Base-by-base conservation (phyloP, 2,888 invertebrate species). In the Melinopterus prodromus region DNA sequence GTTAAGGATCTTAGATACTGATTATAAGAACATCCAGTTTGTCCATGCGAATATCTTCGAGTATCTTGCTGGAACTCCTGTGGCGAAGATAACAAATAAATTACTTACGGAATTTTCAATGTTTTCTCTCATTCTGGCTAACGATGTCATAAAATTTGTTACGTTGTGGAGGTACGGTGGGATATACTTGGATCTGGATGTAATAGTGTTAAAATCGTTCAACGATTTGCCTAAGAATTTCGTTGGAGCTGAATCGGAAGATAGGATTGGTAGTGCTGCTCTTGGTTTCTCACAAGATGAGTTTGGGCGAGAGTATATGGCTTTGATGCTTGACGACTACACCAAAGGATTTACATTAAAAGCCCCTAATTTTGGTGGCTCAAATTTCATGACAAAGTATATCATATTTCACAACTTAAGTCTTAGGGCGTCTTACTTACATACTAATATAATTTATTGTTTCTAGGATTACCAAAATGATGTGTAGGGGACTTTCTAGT, bases 121-220 rank as follows among this genome's bases (percentile, higher is more conserved):
- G 2, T 94, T 92, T 90, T 91, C 92, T 0, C 89, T 89, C 71
- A 91, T 91, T 37, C 93, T 94, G 84, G 92, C 93, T 72, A 93
- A 93, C 75, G 94, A 95, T 85, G 90, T 94, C 1, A 88, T 95
- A 14, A 89, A 94, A 82, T 94, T 92, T 84, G 85, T 94, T 75
- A 92, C 94, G 0, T 88, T 96, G 5, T 95, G 93, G 91, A 95
- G 94, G 86, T 95, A 92, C 87, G 95, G 95, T 12, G 96, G 96
- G 0, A 93, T 95, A 77, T 96, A 95, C 86, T 87, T 96, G 77
- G 96, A 96, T 85, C 88, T 95, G 83, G 96, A 96, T 87, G 92
- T 95, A 2, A 90, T 96, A 12, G 92, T 95, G 3, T 91, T 92
- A 16, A 93, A 92, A 82, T 89, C 91, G 5, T 86, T 95, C 70